A percentile compares a stretch with the other conserved stretches of the same genome.
Evolutionary conservation across 2,797 vertebrate genomes (phyloP).

Genomic region (Synaphobranchus kaupii): DNA sequence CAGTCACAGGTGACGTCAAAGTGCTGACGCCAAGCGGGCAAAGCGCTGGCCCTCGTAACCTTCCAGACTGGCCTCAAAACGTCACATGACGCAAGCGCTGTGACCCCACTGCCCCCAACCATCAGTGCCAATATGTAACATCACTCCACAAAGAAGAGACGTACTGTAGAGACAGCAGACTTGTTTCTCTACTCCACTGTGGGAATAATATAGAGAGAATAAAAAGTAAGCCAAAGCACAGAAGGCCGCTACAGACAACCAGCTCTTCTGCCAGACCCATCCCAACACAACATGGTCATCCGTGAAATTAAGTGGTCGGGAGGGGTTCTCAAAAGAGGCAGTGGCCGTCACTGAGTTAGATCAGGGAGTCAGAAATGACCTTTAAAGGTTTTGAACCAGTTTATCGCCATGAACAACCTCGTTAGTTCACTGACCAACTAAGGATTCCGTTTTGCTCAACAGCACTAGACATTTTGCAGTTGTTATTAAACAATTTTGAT

Average conservation of each 20-base stretch:
- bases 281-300: background rate
- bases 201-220: background rate
- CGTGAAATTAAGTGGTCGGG: background rate
- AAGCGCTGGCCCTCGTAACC: background rate
- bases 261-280: background rate
- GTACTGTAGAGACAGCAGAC: background rate
- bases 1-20: background rate
- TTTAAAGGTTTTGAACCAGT: background rate
- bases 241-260: background rate
- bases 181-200: background rate
- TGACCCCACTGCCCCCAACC: background rate
- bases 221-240: background rate
- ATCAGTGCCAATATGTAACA: background rate
- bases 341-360: background rate
- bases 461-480: background rate
- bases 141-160: background rate
- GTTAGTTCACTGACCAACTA: background rate
- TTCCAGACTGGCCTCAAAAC: background rate
- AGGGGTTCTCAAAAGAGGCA: background rate
- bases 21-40: background rate
- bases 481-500: too few relatives aligned
- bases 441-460: background rate
- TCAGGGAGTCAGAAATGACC: background rate
- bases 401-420: background rate
- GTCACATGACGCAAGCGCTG: background rate